A percentile compares a stretch with the other conserved stretches of the same genome.
phyloP scores from a whole-genome alignment of 2,113 vertebrate genomes.

The Lathamus discolor region DNA sequence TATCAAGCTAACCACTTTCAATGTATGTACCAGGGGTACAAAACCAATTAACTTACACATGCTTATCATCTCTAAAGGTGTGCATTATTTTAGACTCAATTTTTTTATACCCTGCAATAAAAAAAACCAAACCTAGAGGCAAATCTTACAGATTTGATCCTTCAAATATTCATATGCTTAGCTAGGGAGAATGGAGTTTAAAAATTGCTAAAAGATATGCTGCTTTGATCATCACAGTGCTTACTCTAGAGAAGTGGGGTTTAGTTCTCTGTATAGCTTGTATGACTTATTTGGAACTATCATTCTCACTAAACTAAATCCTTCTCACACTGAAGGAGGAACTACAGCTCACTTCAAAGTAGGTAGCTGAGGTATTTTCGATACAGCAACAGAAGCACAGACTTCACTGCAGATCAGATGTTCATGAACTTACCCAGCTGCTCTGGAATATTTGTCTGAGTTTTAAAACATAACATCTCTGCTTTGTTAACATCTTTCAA shows the following conservation, averaged over 20 bases:
- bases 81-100: background rate
- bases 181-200: background rate
- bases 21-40: background rate
- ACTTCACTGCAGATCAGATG: background rate
- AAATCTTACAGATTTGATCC: background rate
- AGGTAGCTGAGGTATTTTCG: background rate
- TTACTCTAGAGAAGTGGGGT: background rate
- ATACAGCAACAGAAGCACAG: background rate
- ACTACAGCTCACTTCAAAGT: background rate
- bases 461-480: background rate
- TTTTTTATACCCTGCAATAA: background rate
- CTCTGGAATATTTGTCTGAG: background rate
- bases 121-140: background rate
- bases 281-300: background rate
- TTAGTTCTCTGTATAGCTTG: background rate
- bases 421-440: background rate
- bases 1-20: background rate
- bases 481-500: background rate
- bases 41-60: background rate
- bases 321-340: background rate
- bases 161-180: background rate
- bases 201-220: background rate
- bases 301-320: background rate
- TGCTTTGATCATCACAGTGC: background rate
- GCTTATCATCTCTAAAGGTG: background rate